Conservation (phyloP, 2,888 invertebrate genomes). For the Creontiades dilutus region DNA sequence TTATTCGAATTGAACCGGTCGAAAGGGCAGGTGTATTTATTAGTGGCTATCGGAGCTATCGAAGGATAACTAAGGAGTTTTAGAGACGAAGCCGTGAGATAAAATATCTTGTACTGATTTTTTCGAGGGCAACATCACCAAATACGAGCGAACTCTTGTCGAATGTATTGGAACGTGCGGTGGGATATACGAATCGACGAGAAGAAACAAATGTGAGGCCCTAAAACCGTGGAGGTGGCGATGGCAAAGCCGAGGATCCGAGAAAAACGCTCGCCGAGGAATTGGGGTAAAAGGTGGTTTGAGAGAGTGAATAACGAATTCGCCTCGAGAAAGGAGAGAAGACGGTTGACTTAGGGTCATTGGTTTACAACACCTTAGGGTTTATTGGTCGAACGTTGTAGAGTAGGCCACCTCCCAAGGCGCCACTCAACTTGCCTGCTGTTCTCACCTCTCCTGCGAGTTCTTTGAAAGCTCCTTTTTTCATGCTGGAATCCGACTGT, state of each 20-base stretch:
- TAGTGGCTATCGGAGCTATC: no score
- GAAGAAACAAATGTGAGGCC: neutral
- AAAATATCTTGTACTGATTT: no score
- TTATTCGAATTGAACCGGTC: no score
- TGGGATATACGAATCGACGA: neutral
- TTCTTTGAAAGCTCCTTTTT: neutral
- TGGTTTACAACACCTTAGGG: constrained; percentile 63
- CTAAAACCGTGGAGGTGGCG: constrained; percentile 6
- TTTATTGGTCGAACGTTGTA: constrained; percentile 64
- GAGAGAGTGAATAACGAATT: constrained; percentile 56
- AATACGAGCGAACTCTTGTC: no score
- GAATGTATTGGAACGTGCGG: no score
- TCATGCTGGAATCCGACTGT: neutral
- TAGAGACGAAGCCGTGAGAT: no score
- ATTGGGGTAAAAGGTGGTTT: constrained; percentile 42
- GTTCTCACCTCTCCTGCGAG: neutral
- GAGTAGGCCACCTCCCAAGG: constrained; percentile 58
- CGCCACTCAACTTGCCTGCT: constrained; percentile 42
- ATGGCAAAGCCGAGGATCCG: neutral
- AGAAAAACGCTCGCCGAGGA: constrained; percentile 45
- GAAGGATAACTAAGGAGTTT: no score
- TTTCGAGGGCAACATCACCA: no score
- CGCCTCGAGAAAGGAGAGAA: neutral
- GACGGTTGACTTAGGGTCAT: constrained; percentile 63
- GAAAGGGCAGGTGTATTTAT: no score